Base-by-base conservation (phyloP, 2,888 invertebrate species). In the Coelinius sp. region DNA sequence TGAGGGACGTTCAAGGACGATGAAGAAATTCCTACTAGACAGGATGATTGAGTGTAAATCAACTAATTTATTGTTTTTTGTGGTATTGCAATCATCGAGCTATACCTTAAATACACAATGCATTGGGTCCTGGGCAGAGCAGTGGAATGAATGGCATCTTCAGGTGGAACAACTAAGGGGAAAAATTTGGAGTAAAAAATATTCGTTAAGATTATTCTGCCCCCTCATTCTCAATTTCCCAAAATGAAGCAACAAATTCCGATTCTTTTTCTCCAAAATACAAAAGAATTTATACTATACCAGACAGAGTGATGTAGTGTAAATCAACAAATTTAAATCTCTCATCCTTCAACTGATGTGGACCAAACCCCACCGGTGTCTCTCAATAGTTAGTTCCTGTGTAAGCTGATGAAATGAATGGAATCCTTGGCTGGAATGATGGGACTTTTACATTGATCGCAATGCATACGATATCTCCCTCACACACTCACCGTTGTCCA, bases 61-160 rank as follows among this genome's bases (percentile, higher is more conserved):
- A 86, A 85, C 83, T 82, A 85, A 86, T 87, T 87, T 85, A 86
- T 85, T 78, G 84, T 87, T 86, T 83, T 85, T 85, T 52, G 22
- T 22, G 22, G 38, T 38, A 12, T 63, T 24, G 41, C 20, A 35
- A 41, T 12, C 5, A 20, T 38, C n/a, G 14, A 12, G 35, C n/a
- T n/a, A n/a, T n/a, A 12, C 35, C 12, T 41, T 24, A 24, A 22
- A 17, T 22, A 22, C 24, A 10, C 41, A 22, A 22, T 12, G 20
- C 10, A 24, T 35, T 3, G 59, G 31, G 24, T 41, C 41, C 46
- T 6, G 6, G 20, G 46, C 2, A 49, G 46, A 17, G 8, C 1
- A n/a, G 17, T 6, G 46, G 46, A 49, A 49, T 49, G 2, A 7
- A 6, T 49, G 46, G 17, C 1, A 49, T 49, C 20, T 20, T 8